Base-by-base conservation (phyloP, 2,113 vertebrate species). In the Gopherus flavomarginatus region DNA sequence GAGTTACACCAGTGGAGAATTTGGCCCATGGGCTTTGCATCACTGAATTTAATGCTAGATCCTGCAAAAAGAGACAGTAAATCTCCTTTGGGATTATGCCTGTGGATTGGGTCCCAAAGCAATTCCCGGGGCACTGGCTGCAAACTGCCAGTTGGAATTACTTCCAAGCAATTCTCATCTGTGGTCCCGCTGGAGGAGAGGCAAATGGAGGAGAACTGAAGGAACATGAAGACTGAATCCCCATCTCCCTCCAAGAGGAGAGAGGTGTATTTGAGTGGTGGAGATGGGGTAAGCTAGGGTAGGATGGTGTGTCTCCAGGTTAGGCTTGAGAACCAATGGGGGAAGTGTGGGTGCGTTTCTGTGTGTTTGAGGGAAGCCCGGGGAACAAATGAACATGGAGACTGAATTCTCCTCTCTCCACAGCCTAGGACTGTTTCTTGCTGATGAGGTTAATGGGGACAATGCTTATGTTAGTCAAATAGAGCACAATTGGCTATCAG, bases 1-100 rank as follows among this genome's bases (percentile, higher is more conserved):
- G n/a, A 56, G 47, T 90, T 84, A 56, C 4, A 7, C 21, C 84
- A 62, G 35, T 50, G 26, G 75, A 82, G 21, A n/a, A 19, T 9
- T 2, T 56, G 7, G 6, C 42, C 42, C 0, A 0, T 69, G 11
- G 17, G 81, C 56, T 81, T 90, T 44, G 80, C 87, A 77, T 16
- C 26, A 8, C 54, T 87, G 79, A 83, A 35, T 29, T 31, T 29
- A 49, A 31, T 13, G 47, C 81, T 89, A 9, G 85, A 3, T 82
- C 31, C 0, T 0, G 5, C 31, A n/a, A 54, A 54, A 54, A 12
- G 2, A 49, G 0, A 16, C n/a, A 35, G 22, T 14, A 53, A 81
- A 21, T 1, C 84, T 78, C 83, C 1, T 87, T 83, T 85, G 11
- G 1, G 65, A 24, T 26, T 86, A 35, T 69, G 82, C 79, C 49